These are phyloP conservation scores for Disparrhopalites patrizii DNA, from an alignment of 2,888 invertebrate species.

Conservation along the genomic window DNA sequence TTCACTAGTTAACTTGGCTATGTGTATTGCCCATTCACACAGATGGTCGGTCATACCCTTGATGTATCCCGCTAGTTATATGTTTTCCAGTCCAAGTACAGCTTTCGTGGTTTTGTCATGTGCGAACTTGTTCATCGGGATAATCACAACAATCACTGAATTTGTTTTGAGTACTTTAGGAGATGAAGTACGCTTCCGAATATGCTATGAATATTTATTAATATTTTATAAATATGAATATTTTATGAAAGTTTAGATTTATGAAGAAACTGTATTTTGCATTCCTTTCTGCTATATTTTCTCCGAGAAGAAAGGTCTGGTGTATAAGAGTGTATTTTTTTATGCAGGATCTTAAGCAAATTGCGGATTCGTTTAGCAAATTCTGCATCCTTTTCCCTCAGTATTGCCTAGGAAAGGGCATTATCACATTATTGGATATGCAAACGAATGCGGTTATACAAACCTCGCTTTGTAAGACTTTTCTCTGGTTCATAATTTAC, in stretches of 20 bases:
- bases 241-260: no score
- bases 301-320: no score
- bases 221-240: no score
- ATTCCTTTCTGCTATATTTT: no score
- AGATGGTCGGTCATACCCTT: slow-evolving; percentile 67
- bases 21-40: no score
- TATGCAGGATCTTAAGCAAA: slow-evolving; percentile 66
- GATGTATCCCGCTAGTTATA: slow-evolving; percentile 69
- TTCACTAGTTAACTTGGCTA: no score
- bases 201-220: no score
- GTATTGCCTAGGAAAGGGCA: slow-evolving; percentile 77
- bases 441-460: slow-evolving; percentile 55
- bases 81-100: slow-evolving; percentile 71
- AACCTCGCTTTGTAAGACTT: slow-evolving; percentile 36
- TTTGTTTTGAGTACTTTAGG: slow-evolving; percentile 67
- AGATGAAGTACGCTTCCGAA: slow-evolving; percentile 52
- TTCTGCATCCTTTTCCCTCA: slow-evolving; percentile 78
- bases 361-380: slow-evolving; percentile 60
- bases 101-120: slow-evolving; percentile 80
- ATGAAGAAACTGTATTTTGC: no score
- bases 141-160: slow-evolving; percentile 64
- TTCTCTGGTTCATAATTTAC: no score
- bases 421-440: slow-evolving; percentile 72
- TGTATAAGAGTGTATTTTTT: no score
- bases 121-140: slow-evolving; percentile 73